Conservation (phyloP, 2,888 invertebrate species). For the Desoria tigrina region DNA sequence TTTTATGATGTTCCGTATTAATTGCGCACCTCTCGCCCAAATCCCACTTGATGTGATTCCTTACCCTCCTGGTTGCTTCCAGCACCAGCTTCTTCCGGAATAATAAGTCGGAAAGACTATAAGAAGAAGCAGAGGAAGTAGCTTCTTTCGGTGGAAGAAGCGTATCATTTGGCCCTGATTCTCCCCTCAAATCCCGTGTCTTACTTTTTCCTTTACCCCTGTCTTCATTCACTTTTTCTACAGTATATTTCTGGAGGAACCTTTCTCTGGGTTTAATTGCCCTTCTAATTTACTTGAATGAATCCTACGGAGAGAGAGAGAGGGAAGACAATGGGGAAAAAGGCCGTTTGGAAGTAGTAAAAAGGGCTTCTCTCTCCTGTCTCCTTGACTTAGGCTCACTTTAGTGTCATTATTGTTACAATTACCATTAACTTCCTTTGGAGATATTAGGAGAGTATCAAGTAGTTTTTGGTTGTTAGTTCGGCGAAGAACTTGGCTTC, state of each 20-base stretch:
- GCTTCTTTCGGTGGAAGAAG: too few relatives aligned
- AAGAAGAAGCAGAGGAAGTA: too few relatives aligned
- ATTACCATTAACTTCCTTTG: too few relatives aligned
- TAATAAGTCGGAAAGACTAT: neutral
- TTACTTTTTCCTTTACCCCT: conserved; percentile 15
- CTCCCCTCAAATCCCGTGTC: conserved; percentile 1
- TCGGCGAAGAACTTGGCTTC: too few relatives aligned
- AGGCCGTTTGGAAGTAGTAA: too few relatives aligned
- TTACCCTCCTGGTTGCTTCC: conserved; percentile 30
- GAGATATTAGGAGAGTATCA: too few relatives aligned
- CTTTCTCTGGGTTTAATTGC: conserved; percentile 21
- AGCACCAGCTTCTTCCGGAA: conserved; percentile 25
- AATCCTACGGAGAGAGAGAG: conserved; percentile 1
- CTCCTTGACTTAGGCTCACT: conserved; percentile 20
- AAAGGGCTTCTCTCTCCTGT: too few relatives aligned
- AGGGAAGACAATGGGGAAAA: too few relatives aligned
- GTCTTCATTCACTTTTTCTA: conserved; percentile 32
- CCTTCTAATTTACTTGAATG: conserved; percentile 26
- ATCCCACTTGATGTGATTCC: conserved; percentile 11
- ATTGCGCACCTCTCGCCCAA: conserved; percentile 49
- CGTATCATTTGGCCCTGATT: too few relatives aligned
- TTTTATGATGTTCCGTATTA: conserved; percentile 54
- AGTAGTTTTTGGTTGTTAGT: too few relatives aligned
- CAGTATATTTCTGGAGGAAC: conserved; percentile 16
- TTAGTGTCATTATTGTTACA: conserved; percentile 3